A percentile compares a stretch with the other conserved stretches of the same genome.
Conservation (phyloP, 2,113 vertebrate genomes). For the Thamnaconus septentrionalis region DNA sequence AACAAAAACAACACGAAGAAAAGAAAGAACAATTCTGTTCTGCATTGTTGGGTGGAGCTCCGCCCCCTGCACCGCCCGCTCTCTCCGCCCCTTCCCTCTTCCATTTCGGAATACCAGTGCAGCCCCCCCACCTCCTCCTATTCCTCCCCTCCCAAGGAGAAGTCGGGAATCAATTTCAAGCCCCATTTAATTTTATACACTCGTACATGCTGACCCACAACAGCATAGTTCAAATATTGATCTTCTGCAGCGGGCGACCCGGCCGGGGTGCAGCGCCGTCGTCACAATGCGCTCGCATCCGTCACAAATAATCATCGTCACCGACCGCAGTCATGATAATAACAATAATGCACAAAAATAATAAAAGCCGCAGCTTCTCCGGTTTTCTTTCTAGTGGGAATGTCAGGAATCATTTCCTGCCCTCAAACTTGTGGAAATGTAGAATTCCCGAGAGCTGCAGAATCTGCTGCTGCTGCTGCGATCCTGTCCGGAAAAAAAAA, state of each 20-base stretch:
- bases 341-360: no score
- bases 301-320: slow-evolving; percentile 5
- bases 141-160: slow-evolving; percentile 62
- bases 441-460: no score
- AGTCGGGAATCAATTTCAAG: slow-evolving; percentile 76
- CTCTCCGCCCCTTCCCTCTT: no score
- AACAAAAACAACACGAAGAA: slow-evolving; percentile 41
- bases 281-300: slow-evolving; percentile 26
- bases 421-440: slow-evolving; percentile 9
- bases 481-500: no score
- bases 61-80: not conserved
- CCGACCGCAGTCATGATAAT: no score
- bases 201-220: slow-evolving; percentile 63
- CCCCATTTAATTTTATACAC: slow-evolving; percentile 70
- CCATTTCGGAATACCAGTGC: no score
- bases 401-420: slow-evolving; percentile 13
- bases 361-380: no score
- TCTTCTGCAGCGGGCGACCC: slow-evolving; percentile 5
- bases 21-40: slow-evolving; percentile 54
- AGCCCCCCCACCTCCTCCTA: slow-evolving; percentile 21
- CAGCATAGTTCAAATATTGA: slow-evolving; percentile 70
- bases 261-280: slow-evolving; percentile 39
- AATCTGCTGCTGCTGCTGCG: no score
- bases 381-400: no score
- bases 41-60: no score